Base-by-base conservation (phyloP, 2,888 invertebrate species). In the Drosophila formosana region DNA sequence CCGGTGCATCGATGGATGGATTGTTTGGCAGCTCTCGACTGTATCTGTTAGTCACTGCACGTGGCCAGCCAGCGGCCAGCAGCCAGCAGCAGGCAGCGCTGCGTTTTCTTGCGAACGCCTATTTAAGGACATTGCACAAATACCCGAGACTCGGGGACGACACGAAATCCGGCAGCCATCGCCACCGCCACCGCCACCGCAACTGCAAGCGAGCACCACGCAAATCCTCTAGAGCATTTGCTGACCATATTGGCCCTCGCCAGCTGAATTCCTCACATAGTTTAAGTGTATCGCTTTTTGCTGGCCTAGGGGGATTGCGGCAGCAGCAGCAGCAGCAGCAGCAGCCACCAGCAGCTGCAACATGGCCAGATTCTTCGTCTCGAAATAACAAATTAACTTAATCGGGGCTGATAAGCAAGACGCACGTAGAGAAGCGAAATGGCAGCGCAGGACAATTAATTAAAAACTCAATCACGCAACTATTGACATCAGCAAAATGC, bases 1-100 rank as follows among this genome's bases (percentile, higher is more conserved):
- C 13, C 39, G 39, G 13, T 18, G 39, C 88, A 82, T 88, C 82
- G 82, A 80, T 85, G 76, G 82, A 87, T 82, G 80, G 85, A 79
- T 69, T 78, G 71, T 66, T 61, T 74, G 75, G 58, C 69, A 58
- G 66, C 63, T 52, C 61, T 52, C 49, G 62, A 64, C 76, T 77
- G 80, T 85, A 86, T 88, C 89, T 89, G 84, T 81, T 89, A 90
- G 90, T 90, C 90, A 78, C 76, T 89, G 89, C 90, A 89, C 89
- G 89, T 89, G 90, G 88, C 78, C 76, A 73, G 62, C 64, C 37
- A 37, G 37, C 11, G 5, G 56, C 61, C 18, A 18, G 70, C 81
- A 62, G 66, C 11, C 1, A 18, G 18, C 18, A 18, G 18, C 18
- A 18, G 2, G n/a, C 11, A 4, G 60, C 52, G 72, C 71, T 74